Base-by-base conservation (phyloP, 2,888 invertebrate species). In the Cotesia congregata region DNA sequence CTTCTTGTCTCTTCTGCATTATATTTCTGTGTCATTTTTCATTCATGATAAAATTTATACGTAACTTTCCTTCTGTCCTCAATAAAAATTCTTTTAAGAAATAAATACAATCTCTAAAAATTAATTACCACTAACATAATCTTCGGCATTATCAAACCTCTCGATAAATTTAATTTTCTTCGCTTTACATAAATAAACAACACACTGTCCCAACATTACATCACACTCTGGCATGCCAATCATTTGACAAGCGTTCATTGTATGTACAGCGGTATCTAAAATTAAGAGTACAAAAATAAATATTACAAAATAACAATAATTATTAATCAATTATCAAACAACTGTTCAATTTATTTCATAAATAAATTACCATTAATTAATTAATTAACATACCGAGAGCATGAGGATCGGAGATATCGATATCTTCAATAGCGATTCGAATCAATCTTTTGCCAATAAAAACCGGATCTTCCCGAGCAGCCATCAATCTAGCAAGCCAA, bases 161-260 rank as follows among this genome's bases (percentile, higher is more conserved):
- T 50, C 12, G 4, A 12, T 12, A 50, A 50, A 50, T 6, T 50
- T 50, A 50, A 50, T 50, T 50, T 50, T 50, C 12, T 50, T 50
- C 9, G 96, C 95, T 83, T 94, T 90, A 0, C 96, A 94, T 69
- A 96, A 90, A 85, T 96, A 93, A 70, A 94, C 93, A 1, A 94
- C 94, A 85, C 95, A 94, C 85, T 96, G 95, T 12, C 94, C 95
- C 39, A 96, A 88, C 73, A 95, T 89, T 9, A 95, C 94, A 86
- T 95, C 94, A 84, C 94, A 93, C 85, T 96, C 96, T 0, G 96
- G 96, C 94, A 94, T 94, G 6, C 96, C 96, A 62, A 96, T 90
- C 79, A 94, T 91, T 86, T 95, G 95, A 84, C 95, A 95, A 1
- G 94, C 95, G 82, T 95, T 94, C 90, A 94, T 92, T 50, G 95